A percentile compares a stretch with the other conserved stretches of the same genome.
Conservation (phyloP, 2,797 vertebrate species). For the Microctenopoma steveboyesi region DNA sequence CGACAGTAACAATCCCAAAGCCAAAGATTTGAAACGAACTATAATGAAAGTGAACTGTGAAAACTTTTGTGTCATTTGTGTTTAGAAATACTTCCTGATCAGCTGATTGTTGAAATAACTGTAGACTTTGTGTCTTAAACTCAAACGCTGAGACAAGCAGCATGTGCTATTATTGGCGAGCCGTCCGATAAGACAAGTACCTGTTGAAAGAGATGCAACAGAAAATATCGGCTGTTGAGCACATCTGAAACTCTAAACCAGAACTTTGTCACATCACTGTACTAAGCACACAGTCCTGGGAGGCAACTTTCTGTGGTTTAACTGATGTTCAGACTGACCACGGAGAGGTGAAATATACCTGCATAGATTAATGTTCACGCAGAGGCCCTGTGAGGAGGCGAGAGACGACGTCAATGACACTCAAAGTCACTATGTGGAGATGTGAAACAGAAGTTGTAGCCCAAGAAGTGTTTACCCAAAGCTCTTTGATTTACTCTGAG, state of each 20-base stretch:
- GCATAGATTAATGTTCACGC: too few species aligned
- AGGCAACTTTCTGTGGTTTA: too few species aligned
- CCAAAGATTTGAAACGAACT: neutral
- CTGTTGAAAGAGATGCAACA: slow-evolving; percentile 53
- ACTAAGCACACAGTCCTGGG: neutral
- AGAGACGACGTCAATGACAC: too few species aligned
- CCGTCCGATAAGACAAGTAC: slow-evolving; percentile 66
- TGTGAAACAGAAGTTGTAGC: neutral
- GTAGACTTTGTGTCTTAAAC: neutral
- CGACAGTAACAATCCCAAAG: neutral
- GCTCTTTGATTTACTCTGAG: slow-evolving; percentile 11
- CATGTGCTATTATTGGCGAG: slow-evolving; percentile 60
- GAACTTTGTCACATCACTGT: neutral
- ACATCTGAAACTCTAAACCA: neutral
- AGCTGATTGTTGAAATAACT: neutral
- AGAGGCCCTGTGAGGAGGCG: too few species aligned
- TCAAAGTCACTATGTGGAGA: too few species aligned
- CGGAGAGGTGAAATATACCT: too few species aligned
- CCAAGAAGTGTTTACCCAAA: slow-evolving; percentile 4
- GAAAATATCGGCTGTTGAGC: neutral
- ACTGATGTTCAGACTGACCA: too few species aligned
- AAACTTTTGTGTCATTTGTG: too few species aligned
- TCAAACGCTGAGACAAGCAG: neutral
- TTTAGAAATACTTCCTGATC: neutral
- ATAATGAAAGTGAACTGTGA: neutral